Conservation (phyloP, 1,140 invertebrate species). For the Ips typographus region DNA sequence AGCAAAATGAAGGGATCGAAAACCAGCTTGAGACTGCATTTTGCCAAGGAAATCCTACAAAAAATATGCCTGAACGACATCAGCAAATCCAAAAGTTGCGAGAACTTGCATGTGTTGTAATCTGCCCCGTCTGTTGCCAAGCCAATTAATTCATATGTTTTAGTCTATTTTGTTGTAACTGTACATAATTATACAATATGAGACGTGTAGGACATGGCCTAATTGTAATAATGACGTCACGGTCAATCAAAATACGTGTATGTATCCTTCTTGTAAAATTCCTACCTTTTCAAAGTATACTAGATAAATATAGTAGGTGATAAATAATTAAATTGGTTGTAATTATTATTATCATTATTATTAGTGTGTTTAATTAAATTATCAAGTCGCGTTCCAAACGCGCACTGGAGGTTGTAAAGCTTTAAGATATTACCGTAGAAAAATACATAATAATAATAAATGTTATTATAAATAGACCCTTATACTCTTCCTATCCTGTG, state of each 20-base stretch:
- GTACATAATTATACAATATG: background rate
- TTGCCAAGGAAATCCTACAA: slow-evolving; percentile 76
- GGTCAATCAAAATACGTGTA: too few species aligned
- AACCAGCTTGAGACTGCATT: slow-evolving; percentile 73
- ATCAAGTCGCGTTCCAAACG: slow-evolving; percentile 6
- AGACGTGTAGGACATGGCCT: slow-evolving; percentile 15
- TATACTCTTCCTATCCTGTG: background rate
- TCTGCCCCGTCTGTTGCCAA: background rate
- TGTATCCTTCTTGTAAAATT: too few species aligned
- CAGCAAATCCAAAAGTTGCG: slow-evolving; percentile 86
- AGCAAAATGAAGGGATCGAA: slow-evolving; percentile 63
- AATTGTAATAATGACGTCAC: background rate
- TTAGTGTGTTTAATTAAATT: background rate
- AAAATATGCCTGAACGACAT: slow-evolving; percentile 86
- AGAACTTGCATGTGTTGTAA: slow-evolving; percentile 87
- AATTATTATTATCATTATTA: background rate
- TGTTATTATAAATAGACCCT: background rate
- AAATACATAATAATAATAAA: slow-evolving; percentile 4
- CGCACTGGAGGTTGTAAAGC: slow-evolving; percentile 21
- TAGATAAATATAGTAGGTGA: background rate
- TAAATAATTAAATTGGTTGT: background rate
- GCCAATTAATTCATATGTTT: background rate
- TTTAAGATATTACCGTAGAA: slow-evolving; percentile 25
- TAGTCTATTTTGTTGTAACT: background rate
- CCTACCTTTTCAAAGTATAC: too few species aligned